Evolutionary conservation across 2,888 invertebrate genomes (phyloP), one percentile per base, ranked within the genome.

Genomic region (Ophraella communa): DNA sequence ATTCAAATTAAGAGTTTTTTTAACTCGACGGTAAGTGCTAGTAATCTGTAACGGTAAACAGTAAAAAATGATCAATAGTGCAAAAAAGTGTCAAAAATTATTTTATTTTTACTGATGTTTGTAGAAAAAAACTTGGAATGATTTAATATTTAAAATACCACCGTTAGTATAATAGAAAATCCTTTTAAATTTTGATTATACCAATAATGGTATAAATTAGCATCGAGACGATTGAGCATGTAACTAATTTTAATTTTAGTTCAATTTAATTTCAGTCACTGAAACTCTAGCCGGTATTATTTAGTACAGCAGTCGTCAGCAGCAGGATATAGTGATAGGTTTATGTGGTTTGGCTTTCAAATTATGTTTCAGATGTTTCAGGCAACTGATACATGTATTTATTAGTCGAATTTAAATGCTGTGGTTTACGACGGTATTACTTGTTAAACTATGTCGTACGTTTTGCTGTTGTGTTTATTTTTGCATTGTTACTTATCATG

Each of bases 391-490:
- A 35, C 35, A 35, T 35, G 14, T n/a, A n/a, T 11, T 35, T 35
- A 35, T 35, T n/a, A 35, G 35, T n/a, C n/a, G 1, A n/a, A 2
- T 2, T 4, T 35, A 35, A n/a, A 35, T 14, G 11, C n/a, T 4
- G n/a, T 35, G 35, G 35, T 11, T 4, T 4, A 4, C 35, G n/a
- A 35, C 35, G n/a, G n/a, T 35, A 35, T 35, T 35, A 44, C 27
- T 56, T 55, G 60, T 56, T 52, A 60, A 56, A 14, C 4, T 30
- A 30, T 30, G 11, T 3, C 30, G 11, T 1, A 30, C 11, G n/a
- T n/a, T n/a, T n/a, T n/a, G n/a, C n/a, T n/a, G n/a, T n/a, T n/a
- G n/a, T n/a, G n/a, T n/a, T n/a, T n/a, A n/a, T n/a, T n/a, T n/a
- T n/a, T n/a, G n/a, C n/a, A n/a, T n/a, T n/a, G n/a, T n/a, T n/a